Conservation (phyloP, 2,113 vertebrate species). For the Psittacula cyanocephala region DNA sequence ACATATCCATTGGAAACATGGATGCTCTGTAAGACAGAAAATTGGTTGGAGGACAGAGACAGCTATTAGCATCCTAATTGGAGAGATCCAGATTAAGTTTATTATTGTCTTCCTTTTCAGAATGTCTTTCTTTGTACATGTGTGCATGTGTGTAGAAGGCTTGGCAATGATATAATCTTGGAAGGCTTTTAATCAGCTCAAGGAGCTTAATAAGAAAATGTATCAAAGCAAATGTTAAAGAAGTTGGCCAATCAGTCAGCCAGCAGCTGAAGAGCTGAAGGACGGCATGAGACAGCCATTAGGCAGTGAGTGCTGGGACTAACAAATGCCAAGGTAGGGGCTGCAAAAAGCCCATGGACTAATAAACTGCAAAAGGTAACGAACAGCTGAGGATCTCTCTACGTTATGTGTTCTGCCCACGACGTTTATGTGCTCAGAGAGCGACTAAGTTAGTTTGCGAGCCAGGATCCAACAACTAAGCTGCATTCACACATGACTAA, state of each 20-base stretch:
- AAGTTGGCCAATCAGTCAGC: neutral
- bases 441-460: neutral
- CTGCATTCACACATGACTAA: conserved; percentile 61
- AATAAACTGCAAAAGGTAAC: neutral
- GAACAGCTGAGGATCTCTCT: conserved; percentile 5
- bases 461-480: neutral
- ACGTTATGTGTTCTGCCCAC: neutral
- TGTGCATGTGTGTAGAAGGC: neutral
- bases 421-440: neutral
- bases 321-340: neutral
- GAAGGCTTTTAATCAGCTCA: conserved; percentile 44
- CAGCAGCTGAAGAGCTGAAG: conserved; percentile 14
- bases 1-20: neutral
- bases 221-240: conserved; percentile 17
- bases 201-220: conserved; percentile 23
- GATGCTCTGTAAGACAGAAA: neutral
- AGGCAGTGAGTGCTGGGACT: neutral
- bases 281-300: neutral
- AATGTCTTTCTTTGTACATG: neutral
- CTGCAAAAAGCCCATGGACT: neutral
- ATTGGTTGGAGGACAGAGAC: neutral
- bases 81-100: neutral
- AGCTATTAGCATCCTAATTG: neutral
- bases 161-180: neutral
- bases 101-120: conserved; percentile 3